Conservation (phyloP, 1,140 invertebrate genomes). For the Nasonia longicornis region DNA sequence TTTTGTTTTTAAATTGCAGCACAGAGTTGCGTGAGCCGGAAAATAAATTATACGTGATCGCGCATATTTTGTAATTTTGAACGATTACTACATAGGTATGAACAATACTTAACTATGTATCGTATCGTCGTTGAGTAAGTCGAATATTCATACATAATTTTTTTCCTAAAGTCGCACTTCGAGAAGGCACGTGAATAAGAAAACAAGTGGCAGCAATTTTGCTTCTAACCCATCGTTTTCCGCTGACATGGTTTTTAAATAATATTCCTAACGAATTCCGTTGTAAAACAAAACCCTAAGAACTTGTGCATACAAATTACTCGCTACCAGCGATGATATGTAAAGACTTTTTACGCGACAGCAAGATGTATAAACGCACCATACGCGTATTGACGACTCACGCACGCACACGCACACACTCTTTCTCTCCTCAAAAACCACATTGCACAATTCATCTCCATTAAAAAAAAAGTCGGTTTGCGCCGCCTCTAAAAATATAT, state of each 20-base stretch:
- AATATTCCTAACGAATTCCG: background rate
- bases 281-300: conserved; percentile 17
- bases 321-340: conserved; percentile 13
- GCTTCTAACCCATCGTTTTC: no score
- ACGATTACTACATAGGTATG: conserved; percentile 2
- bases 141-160: conserved; percentile 29
- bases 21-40: background rate
- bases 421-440: background rate
- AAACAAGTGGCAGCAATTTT: no score
- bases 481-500: background rate
- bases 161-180: conserved; percentile 4
- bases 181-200: background rate
- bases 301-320: conserved; percentile 17
- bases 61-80: background rate
- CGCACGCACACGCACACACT: conserved; percentile 14
- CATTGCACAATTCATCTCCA: conserved; percentile 2
- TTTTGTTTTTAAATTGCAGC: conserved; percentile 8
- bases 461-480: background rate
- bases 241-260: conserved; percentile 11
- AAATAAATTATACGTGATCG: conserved; percentile 13
- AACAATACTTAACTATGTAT: background rate
- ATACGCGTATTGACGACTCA: conserved; percentile 22
- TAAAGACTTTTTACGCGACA: background rate
- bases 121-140: background rate
- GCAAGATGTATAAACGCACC: conserved; percentile 29